Evolutionary conservation across 53 echinoderm and acorn worm species (phyloP).

Genomic region (Zoroaster sp.): DNA sequence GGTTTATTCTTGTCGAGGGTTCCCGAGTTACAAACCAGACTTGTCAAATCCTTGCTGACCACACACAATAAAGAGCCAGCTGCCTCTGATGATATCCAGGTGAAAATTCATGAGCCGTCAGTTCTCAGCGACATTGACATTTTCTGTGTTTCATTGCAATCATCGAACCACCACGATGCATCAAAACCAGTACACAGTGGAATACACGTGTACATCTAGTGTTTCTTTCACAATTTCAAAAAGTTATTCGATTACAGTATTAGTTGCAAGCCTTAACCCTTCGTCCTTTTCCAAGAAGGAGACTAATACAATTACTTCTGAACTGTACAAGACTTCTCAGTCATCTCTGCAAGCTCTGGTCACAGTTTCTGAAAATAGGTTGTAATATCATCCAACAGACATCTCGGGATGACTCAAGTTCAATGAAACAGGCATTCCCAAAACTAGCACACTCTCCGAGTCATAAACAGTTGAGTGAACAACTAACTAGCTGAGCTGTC

Average conservation of each 20-base stretch:
- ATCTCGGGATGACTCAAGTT: background rate
- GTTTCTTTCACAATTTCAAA: background rate
- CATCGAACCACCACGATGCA: background rate
- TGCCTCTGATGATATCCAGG: constrained; percentile 9
- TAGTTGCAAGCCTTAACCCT: background rate
- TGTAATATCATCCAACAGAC: background rate
- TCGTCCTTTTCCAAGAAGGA: background rate
- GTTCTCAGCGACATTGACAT: background rate
- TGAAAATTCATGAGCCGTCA: constrained; percentile 1
- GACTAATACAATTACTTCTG: background rate
- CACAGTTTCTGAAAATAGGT: background rate
- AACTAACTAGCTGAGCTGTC: background rate
- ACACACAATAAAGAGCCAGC: background rate
- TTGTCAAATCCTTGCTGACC: background rate
- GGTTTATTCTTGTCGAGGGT: background rate
- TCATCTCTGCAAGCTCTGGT: background rate
- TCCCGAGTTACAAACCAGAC: no score
- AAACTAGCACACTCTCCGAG: background rate
- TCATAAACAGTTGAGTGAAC: background rate
- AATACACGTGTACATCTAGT: background rate
- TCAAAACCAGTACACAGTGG: background rate
- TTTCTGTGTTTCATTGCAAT: background rate
- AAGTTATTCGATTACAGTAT: background rate
- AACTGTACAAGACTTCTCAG: background rate
- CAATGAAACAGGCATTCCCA: background rate